These are phyloP conservation scores for Euproctis similis DNA, from an alignment of 2,888 invertebrate genomes.

Conservation along the genomic window DNA sequence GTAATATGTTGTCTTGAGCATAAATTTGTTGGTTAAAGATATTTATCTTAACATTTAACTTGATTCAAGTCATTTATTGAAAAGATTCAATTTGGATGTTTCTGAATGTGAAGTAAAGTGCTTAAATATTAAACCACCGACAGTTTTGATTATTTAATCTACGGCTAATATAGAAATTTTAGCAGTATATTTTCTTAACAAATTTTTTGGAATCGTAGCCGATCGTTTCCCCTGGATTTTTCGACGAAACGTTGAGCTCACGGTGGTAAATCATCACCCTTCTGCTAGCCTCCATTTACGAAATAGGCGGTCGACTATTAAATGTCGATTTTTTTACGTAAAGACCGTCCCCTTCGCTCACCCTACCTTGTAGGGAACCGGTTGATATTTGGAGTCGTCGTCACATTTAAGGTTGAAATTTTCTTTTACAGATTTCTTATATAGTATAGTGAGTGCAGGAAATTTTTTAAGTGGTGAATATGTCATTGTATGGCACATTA, in stretches of 20 bases:
- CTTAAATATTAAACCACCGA: too few species aligned
- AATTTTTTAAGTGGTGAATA: constrained; percentile 6
- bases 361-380: constrained; percentile 29
- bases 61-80: too few species aligned
- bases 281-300: constrained; percentile 38
- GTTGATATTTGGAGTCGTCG: constrained; percentile 38
- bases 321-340: constrained; percentile 69
- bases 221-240: constrained; percentile 16
- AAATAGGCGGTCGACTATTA: constrained; percentile 63
- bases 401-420: constrained; percentile 17
- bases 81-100: too few species aligned
- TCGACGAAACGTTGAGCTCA: constrained; percentile 23
- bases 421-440: constrained; percentile 17
- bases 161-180: too few species aligned
- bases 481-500: too few species aligned
- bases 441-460: constrained; percentile 22
- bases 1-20: too few species aligned
- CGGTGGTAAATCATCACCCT: constrained; percentile 47
- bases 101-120: too few species aligned
- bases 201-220: constrained; percentile 14
- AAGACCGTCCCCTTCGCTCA: constrained; percentile 22
- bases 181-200: too few species aligned
- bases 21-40: too few species aligned
- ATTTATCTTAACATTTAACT: too few species aligned
- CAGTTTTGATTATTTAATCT: too few species aligned